Percentiles rank a stretch among this genome's conserved stretches.
phyloP scores from a whole-genome alignment of 1,140 invertebrate species.

The Archivesica marissinica region DNA sequence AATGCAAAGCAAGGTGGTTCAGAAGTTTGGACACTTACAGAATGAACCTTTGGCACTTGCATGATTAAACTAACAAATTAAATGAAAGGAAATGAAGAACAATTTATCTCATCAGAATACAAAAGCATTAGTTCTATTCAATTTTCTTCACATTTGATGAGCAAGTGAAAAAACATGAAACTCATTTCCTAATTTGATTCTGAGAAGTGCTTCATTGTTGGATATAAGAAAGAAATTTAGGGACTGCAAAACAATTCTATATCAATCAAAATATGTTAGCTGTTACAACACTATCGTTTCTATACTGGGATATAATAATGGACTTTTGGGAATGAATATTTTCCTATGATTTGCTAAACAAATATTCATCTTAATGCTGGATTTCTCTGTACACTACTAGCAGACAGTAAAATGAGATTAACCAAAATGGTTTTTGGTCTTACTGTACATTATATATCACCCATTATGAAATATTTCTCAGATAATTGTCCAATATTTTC shows the following conservation, averaged over 20 bases:
- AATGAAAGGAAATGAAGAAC: background rate
- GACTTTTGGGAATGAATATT: background rate
- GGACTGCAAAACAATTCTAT: background rate
- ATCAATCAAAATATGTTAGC: no score
- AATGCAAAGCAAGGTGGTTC: no score
- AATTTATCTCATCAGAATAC: no score
- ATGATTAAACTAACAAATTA: background rate
- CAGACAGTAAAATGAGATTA: background rate
- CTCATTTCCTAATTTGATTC: conserved; percentile 38
- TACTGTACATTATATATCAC: background rate
- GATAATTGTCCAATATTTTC: background rate
- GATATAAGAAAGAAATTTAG: background rate
- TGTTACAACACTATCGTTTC: background rate
- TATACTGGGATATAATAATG: background rate
- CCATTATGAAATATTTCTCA: background rate
- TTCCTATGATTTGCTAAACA: background rate
- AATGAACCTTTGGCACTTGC: background rate
- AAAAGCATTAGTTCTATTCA: background rate
- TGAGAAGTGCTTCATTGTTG: background rate
- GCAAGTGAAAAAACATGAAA: conserved; percentile 23
- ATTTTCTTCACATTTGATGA: background rate
- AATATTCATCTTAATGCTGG: background rate
- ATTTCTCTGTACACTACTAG: background rate
- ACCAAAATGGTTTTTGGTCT: background rate
- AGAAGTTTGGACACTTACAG: no score